phyloP scores from a whole-genome alignment of 2,888 invertebrate genomes.

The Apodemia zela region DNA sequence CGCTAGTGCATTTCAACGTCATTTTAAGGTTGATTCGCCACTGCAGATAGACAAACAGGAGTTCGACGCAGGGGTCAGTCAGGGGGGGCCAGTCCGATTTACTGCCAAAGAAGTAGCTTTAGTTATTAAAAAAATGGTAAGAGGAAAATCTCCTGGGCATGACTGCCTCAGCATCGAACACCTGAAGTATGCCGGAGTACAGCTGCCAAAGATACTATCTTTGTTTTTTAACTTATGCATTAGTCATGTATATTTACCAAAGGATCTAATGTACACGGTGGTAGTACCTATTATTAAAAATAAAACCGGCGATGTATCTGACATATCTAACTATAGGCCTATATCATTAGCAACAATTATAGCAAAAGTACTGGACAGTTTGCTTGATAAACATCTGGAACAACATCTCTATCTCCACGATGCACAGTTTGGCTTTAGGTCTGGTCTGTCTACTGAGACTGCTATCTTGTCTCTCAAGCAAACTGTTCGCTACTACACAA shows the following conservation, averaged over 20 bases:
- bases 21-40: not conserved
- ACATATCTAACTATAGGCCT: constrained; percentile 30
- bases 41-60: not conserved
- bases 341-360: constrained; percentile 32
- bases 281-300: constrained; percentile 33
- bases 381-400: constrained; percentile 26
- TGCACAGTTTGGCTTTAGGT: constrained; percentile 24
- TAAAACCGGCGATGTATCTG: constrained; percentile 29
- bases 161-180: not conserved
- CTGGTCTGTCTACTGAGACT: constrained; percentile 25
- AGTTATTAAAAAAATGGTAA: not conserved
- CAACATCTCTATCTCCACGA: constrained; percentile 17
- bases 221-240: constrained; percentile 5
- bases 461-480: constrained; percentile 26
- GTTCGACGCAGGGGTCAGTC: not conserved
- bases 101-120: not conserved
- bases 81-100: not conserved
- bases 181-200: constrained; percentile 1
- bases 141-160: not conserved
- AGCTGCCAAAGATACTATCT: not conserved
- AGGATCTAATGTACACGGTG: constrained; percentile 25
- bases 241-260: constrained; percentile 24
- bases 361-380: constrained; percentile 31
- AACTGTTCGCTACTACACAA: constrained; percentile 24
- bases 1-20: not conserved